Base-by-base conservation (phyloP, 2,888 invertebrate genomes). In the Lutraria lutraria region DNA sequence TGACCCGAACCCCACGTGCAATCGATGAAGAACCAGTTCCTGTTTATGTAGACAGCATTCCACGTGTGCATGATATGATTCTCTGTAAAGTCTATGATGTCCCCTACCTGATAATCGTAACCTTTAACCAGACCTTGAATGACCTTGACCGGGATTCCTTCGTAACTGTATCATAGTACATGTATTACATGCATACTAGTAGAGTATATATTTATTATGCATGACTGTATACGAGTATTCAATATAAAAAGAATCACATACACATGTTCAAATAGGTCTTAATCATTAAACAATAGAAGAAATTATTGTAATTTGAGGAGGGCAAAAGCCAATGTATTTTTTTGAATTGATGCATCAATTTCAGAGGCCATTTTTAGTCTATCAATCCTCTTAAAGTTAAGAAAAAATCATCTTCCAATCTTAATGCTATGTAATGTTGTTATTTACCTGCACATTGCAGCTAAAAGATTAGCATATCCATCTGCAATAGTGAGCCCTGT, bases 1-100 rank as follows among this genome's bases (percentile, higher is more conserved):
- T 86, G 83, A 12, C 94, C 94, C 15, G 94, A 93, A 29, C 93
- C 94, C 94, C 93, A 93, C 0, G 94, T 88, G 81, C 93, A 93
- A 76, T 94, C 94, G 0, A 94, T 83, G 81, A 94, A 92, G 79
- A 93, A 91, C 94, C 94, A 94, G 85, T 93, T 90, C 4, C 89
- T 90, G 60, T 89, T 88, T 34, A 93, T 76, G 82, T 90, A 93
- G 0, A 94, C 93, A 31, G 93, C 94, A 82, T 94, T 94, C 94
- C 94, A 94, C 6, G 91, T 87, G 88, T 94, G 94, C 31, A 88
- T 88, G 21, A 88, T 87, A 6, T 91, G 90, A 15, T 88, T 88
- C 54, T 91, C 90, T 4, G 92, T 88, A 0, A 91, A 88, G n/a
- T 90, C 90, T n/a, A 94, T 87, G n/a, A 87, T 81, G 43, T 83